These are phyloP conservation scores for Heterodera carotae DNA, from an alignment of 1,140 invertebrate genomes.

Conservation along the genomic window DNA sequence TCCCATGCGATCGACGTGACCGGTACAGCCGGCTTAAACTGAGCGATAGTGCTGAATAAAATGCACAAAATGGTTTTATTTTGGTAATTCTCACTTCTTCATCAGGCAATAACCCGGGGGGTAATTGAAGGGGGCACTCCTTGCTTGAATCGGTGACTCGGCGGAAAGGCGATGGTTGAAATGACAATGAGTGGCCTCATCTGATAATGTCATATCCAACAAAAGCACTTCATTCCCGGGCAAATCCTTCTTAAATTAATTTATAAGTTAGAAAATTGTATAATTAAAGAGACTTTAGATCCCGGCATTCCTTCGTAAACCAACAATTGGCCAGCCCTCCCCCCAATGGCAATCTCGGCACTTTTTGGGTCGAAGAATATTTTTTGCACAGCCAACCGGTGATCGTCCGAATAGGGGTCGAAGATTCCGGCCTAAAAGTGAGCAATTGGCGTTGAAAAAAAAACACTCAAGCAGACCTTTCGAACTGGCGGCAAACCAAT, in stretches of 20 bases:
- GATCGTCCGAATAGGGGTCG: conserved; percentile 42
- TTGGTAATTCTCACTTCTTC: conserved; percentile 2
- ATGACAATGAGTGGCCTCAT: neutral
- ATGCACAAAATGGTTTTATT: neutral
- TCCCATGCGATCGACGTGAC: conserved; percentile 41
- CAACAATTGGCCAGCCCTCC: conserved; percentile 39
- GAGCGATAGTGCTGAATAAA: conserved; percentile 25
- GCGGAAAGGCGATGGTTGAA: neutral
- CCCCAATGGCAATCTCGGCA: conserved; percentile 40
- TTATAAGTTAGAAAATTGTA: neutral
- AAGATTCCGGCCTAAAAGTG: conserved; percentile 39
- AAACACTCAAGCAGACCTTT: conserved; percentile 23
- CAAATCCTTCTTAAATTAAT: conserved; percentile 12
- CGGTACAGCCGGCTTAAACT: conserved; percentile 39
- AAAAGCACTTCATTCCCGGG: conserved; percentile 19
- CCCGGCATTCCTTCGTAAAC: conserved; percentile 34
- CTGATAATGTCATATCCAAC: conserved; percentile 23
- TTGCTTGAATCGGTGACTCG: conserved; percentile 22
- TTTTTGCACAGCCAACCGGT: conserved; percentile 41
- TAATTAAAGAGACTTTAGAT: neutral
- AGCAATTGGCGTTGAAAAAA: too few relatives aligned
- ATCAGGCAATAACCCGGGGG: conserved; percentile 26
- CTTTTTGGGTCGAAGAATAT: conserved; percentile 33
- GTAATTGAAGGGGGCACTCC: conserved; percentile 21
- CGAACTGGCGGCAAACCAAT: conserved; percentile 20